Percentiles rank a stretch among this genome's conserved stretches.
Conservation (phyloP, 2,113 vertebrate species). For the Callipepla squamata region DNA sequence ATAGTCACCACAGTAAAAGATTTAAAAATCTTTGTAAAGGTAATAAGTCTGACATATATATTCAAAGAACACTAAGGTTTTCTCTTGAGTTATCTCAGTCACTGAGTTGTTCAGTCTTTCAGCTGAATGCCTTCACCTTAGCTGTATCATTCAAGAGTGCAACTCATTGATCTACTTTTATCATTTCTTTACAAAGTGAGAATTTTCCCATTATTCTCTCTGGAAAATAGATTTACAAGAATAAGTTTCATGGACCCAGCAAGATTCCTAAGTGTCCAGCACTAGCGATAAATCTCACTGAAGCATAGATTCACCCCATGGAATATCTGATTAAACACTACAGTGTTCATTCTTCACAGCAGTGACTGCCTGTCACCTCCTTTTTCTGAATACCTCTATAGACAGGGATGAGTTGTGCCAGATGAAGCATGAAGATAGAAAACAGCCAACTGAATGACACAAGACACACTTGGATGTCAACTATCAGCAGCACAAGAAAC, state of each 20-base stretch:
- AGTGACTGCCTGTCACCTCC: constrained; percentile 42
- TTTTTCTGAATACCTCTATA: constrained; percentile 44
- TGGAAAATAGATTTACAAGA: constrained; percentile 7
- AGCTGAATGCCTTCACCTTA: constrained; percentile 12
- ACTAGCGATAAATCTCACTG: constrained; percentile 28
- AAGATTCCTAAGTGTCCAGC: constrained; percentile 34
- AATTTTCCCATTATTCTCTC: constrained; percentile 49
- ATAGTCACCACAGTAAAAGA: neutral
- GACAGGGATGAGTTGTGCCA: constrained; percentile 61
- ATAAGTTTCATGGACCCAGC: constrained; percentile 34
- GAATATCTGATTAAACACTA: constrained; percentile 60
- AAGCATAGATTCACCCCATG: constrained; percentile 6
- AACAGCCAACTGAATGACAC: constrained; percentile 59
- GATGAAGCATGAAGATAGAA: constrained; percentile 68
- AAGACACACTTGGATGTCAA: constrained; percentile 53
- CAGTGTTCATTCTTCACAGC: constrained; percentile 48
- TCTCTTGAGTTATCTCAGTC: constrained; percentile 36
- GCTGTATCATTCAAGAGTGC: constrained; percentile 21
- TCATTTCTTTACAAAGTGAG: constrained; percentile 55
- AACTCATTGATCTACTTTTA: constrained; percentile 55
- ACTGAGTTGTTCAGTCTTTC: constrained; percentile 12
- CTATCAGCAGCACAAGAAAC: constrained; percentile 41
- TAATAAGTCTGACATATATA: constrained; percentile 21
- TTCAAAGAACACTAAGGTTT: neutral
- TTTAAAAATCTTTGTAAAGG: neutral